Percentiles rank a stretch among this genome's conserved stretches.
Conservation (phyloP, 2,888 invertebrate species). For the Horisme vitalbata region DNA sequence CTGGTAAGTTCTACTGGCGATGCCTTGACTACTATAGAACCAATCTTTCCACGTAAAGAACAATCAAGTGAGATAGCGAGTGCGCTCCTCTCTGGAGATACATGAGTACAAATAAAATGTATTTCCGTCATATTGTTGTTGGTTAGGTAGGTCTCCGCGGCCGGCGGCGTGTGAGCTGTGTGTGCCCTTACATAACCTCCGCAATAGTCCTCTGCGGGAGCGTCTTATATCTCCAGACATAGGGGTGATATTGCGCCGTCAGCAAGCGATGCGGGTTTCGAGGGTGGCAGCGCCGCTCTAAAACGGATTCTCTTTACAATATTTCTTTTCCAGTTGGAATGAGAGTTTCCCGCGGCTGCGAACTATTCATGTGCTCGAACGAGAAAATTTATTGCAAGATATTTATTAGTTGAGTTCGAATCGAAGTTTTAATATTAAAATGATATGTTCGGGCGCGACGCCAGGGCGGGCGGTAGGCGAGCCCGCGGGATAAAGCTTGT, state of each 20-base stretch:
- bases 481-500: too few species aligned
- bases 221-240: slow-evolving; percentile 7
- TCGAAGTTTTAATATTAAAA: slow-evolving; percentile 53
- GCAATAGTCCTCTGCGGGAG: slow-evolving; percentile 11
- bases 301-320: slow-evolving; percentile 52
- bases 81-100: too few species aligned
- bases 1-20: too few species aligned
- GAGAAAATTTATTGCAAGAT: slow-evolving; percentile 43
- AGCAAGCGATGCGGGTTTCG: background rate
- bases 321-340: slow-evolving; percentile 56
- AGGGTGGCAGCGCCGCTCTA: slow-evolving; percentile 32
- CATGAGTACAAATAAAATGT: slow-evolving; percentile 35
- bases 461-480: background rate
- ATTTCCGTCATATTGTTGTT: slow-evolving; percentile 45
- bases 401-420: slow-evolving; percentile 43
- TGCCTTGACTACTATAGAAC: too few species aligned
- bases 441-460: slow-evolving; percentile 29
- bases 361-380: slow-evolving; percentile 45
- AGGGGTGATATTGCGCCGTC: slow-evolving; percentile 10
- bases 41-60: slow-evolving; percentile 14
- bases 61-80: too few species aligned
- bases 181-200: slow-evolving; percentile 29
- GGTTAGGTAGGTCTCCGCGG: slow-evolving; percentile 10
- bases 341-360: slow-evolving; percentile 49
- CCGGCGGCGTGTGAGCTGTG: slow-evolving; percentile 16